These are phyloP conservation scores for Chloroceryle inda DNA, from an alignment of 2,797 vertebrate species.

Conservation along the genomic window DNA sequence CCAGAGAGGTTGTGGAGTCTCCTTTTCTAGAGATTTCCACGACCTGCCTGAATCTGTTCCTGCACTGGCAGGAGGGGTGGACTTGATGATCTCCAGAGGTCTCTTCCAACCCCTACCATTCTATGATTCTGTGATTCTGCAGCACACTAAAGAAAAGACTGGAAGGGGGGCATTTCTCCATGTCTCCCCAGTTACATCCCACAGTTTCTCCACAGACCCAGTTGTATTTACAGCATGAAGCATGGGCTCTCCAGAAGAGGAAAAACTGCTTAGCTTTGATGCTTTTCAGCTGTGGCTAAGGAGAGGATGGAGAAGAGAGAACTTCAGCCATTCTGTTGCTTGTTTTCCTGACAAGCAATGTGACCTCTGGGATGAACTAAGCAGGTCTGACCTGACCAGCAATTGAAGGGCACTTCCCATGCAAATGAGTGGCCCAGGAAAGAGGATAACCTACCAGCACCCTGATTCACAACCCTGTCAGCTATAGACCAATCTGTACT, in stretches of 20 bases:
- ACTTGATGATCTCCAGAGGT: too few species aligned
- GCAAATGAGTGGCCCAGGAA: not conserved
- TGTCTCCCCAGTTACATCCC: not conserved
- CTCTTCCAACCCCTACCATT: too few species aligned
- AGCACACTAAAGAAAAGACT: not conserved
- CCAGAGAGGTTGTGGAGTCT: too few species aligned
- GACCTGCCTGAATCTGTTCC: too few species aligned
- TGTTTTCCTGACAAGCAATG: not conserved
- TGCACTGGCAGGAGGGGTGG: too few species aligned
- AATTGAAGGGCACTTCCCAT: not conserved
- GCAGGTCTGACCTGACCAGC: not conserved
- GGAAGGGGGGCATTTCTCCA: accelerated
- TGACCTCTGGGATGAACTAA: not conserved
- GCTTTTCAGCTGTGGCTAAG: not conserved
- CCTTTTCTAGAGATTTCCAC: too few species aligned
- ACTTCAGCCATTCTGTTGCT: not conserved
- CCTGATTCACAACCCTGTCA: too few species aligned
- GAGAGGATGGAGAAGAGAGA: not conserved
- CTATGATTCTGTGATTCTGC: too few species aligned
- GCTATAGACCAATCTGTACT: too few species aligned
- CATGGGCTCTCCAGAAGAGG: accelerated
- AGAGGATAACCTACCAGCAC: not conserved
- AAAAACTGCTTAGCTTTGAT: not conserved
- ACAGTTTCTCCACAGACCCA: not conserved
- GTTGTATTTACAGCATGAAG: not conserved